Evolutionary conservation across 1,140 invertebrate species (phyloP).

Genomic region (Phymastichus coffea): DNA sequence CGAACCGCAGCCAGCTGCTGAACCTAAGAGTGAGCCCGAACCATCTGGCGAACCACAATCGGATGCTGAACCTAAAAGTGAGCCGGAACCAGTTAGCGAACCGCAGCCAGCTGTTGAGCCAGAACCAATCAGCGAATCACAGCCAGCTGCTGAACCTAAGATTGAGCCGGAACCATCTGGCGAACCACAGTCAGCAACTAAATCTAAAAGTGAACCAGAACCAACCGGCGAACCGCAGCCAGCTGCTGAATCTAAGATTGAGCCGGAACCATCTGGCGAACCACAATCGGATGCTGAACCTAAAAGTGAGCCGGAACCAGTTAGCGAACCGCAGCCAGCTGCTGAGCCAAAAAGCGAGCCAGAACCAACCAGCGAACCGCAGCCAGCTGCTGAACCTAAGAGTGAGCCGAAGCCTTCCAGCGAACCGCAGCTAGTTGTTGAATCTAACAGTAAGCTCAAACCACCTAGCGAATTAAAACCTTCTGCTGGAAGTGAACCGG

Average conservation of each 20-base stretch:
- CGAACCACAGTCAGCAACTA: slow-evolving; percentile 36
- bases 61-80: slow-evolving; percentile 31
- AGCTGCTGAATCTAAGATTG: slow-evolving; percentile 38
- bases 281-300: slow-evolving; percentile 21
- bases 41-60: slow-evolving; percentile 31
- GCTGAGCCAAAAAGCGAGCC: slow-evolving; percentile 33
- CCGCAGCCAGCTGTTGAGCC: slow-evolving; percentile 33
- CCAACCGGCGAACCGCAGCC: slow-evolving; percentile 39
- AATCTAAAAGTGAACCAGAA: slow-evolving; percentile 27
- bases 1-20: slow-evolving; percentile 36
- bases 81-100: slow-evolving; percentile 40
- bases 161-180: slow-evolving; percentile 31
- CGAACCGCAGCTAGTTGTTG: slow-evolving; percentile 1
- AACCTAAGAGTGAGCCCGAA: slow-evolving; percentile 33
- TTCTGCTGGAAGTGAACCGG: slow-evolving; percentile 25
- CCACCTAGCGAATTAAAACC: slow-evolving; percentile 36
- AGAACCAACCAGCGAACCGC: slow-evolving; percentile 32
- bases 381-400: slow-evolving; percentile 24
- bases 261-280: slow-evolving; percentile 28
- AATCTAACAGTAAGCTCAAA: slow-evolving; percentile 33
- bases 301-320: slow-evolving; percentile 26
- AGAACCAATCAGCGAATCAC: slow-evolving; percentile 21
- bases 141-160: slow-evolving; percentile 23
- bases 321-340: slow-evolving; percentile 33
- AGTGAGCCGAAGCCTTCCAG: slow-evolving; percentile 27